Evolutionary conservation across 2,113 vertebrate genomes (phyloP).

Genomic region (Petroica traversi): DNA sequence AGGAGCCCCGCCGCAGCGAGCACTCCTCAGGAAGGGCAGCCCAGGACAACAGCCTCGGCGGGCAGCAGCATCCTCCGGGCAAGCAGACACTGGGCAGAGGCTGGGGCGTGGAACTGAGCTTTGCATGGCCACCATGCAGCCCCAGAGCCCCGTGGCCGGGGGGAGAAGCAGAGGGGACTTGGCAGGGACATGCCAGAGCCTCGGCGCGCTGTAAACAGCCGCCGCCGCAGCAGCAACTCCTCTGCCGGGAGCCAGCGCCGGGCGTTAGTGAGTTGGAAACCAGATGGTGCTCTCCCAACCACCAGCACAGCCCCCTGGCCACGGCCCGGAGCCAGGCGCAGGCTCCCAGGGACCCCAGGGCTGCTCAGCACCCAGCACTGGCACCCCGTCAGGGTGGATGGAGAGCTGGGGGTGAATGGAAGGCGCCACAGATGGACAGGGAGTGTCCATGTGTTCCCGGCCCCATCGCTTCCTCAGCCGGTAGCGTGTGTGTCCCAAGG

Average conservation of each 20-base stretch:
- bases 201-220: slow-evolving; percentile 53
- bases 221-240: slow-evolving; percentile 32
- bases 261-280: slow-evolving; percentile 52
- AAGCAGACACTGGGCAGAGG: background rate
- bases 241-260: slow-evolving; percentile 52
- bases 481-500: background rate
- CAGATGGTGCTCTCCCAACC: slow-evolving; percentile 45
- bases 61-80: background rate
- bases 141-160: background rate
- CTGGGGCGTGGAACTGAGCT: background rate
- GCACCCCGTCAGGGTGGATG: rapidly evolving
- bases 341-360: background rate
- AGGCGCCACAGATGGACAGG: background rate
- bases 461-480: background rate
- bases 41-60: background rate
- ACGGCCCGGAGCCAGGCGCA: background rate
- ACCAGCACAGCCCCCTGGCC: background rate
- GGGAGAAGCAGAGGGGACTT: slow-evolving; percentile 32
- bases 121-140: background rate
- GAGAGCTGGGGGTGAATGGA: background rate
- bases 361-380: background rate
- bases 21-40: background rate
- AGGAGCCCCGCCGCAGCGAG: background rate
- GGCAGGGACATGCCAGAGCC: slow-evolving; percentile 19
- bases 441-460: background rate